Conservation (phyloP, 2,888 invertebrate species). For the Busseola fusca region DNA sequence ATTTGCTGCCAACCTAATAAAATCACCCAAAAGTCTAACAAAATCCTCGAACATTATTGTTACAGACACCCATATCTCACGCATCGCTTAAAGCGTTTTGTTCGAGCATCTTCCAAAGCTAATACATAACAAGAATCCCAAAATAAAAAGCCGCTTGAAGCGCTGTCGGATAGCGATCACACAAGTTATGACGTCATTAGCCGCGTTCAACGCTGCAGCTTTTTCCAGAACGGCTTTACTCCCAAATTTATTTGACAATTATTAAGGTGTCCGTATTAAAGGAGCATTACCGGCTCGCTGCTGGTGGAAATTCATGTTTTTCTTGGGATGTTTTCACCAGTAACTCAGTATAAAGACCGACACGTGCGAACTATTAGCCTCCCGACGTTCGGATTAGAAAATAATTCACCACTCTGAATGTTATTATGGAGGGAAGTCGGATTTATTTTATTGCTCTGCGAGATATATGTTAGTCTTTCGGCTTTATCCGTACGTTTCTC, state of each 20-base stretch:
- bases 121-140: slow-evolving; percentile 55
- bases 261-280: slow-evolving; percentile 87
- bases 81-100: slow-evolving; percentile 55
- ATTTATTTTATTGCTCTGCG: slow-evolving; percentile 86
- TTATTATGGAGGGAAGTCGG: slow-evolving; percentile 86
- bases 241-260: slow-evolving; percentile 81
- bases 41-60: slow-evolving; percentile 48
- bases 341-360: slow-evolving; percentile 84
- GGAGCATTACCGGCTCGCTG: slow-evolving; percentile 74
- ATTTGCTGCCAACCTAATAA: slow-evolving; percentile 30
- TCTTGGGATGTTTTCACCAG: slow-evolving; percentile 85
- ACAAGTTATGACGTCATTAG: slow-evolving; percentile 83
- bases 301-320: slow-evolving; percentile 87
- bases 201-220: slow-evolving; percentile 76
- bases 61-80: slow-evolving; percentile 52
- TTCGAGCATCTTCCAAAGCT: slow-evolving; percentile 50
- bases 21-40: slow-evolving; percentile 21
- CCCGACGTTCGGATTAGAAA: slow-evolving; percentile 86
- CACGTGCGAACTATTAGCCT: slow-evolving; percentile 89
- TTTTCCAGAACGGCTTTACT: slow-evolving; percentile 78
- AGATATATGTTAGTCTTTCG: slow-evolving; percentile 85
- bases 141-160: slow-evolving; percentile 66
- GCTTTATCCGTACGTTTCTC: slow-evolving; percentile 81
- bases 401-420: slow-evolving; percentile 88
- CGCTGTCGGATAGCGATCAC: slow-evolving; percentile 65